Evolutionary conservation across 2,113 vertebrate genomes (phyloP), one percentile per base, ranked within the genome.

Genomic region (Clarias magur): DNA sequence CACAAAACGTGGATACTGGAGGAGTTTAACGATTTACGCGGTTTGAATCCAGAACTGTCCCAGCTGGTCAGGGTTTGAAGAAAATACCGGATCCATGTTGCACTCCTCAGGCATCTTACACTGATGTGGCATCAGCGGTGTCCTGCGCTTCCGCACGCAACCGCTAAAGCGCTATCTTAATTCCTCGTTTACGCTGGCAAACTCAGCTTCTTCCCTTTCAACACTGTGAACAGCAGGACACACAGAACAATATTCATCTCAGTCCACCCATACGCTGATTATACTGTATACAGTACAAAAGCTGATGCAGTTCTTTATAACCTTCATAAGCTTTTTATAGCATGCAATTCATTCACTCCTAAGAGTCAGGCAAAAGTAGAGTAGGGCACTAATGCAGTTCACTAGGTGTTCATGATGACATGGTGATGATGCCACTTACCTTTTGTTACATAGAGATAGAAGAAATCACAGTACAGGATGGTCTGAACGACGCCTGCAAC

Each of bases 201-300:
- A 95, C 98, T 99, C 94, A 99, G 96, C 95, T 99, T 99, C 97
- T 99, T 99, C 93, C 98, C 98, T 95, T 99, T 99, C 93, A 99
- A 96, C 82, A 99, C 98, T 99, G 91, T 56, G 90, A 93, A 30
- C 1, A 90, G 70, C 93, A 70, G 90, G 23, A 86, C 60, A 6
- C 25, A 85, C 54, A 27, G 19, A 83, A 56, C 21, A 76, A 76
- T 75, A 48, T 54, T 76, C 11, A 76, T 34, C 72, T 12, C 42
- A 3, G 3, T 7, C 30, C 63, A n/a, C 12, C 0, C 3, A 67
- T 4, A 67, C 27, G 27, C 25, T 4, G 63, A 67, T 67, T 3
- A 27, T 6, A 70, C 27, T 13, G 27, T 13, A 27, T 30, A 72
- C n/a, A n/a, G n/a, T 34, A 17, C 30, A 67, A n/a, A 12, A 5